Percentiles rank a stretch among this genome's conserved stretches.
phyloP scores from a whole-genome alignment of 2,888 invertebrate species.

The Lydus trimaculatus region DNA sequence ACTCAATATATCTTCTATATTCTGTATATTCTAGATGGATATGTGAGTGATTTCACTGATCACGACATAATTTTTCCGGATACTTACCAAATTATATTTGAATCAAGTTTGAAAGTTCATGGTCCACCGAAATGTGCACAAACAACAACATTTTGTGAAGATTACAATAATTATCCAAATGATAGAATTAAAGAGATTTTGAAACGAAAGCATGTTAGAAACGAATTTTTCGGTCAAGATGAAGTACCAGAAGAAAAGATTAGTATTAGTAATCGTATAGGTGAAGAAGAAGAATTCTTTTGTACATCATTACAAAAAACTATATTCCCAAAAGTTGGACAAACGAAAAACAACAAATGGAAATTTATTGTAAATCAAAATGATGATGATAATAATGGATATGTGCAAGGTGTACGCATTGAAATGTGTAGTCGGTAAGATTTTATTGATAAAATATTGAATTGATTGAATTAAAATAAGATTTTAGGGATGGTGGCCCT shows the following conservation, averaged over 20 bases:
- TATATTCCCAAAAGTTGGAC: constrained; percentile 69
- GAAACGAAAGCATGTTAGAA: constrained; percentile 9
- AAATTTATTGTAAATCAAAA: constrained; percentile 73
- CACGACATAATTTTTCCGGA: constrained; percentile 49
- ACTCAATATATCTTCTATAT: background rate
- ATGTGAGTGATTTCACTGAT: constrained; percentile 20
- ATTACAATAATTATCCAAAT: constrained; percentile 25
- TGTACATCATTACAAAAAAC: constrained; percentile 60
- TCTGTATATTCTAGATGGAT: constrained; percentile 14
- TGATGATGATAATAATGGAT: constrained; percentile 62
- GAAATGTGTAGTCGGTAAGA: constrained; percentile 72
- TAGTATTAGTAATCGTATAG: constrained; percentile 40
- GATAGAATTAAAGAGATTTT: constrained; percentile 18
- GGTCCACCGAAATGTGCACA: constrained; percentile 36
- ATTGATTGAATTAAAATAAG: constrained; percentile 8
- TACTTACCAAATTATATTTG: constrained; percentile 36
- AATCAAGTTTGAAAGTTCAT: constrained; percentile 35
- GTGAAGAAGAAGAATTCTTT: constrained; percentile 47
- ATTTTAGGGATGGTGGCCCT: constrained; percentile 57
- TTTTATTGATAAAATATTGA: background rate
- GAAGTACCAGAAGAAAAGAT: constrained; percentile 13
- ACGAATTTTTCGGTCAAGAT: constrained; percentile 27
- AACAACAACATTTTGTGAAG: constrained; percentile 24
- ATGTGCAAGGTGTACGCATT: constrained; percentile 74
- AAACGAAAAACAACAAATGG: constrained; percentile 71